Conservation (phyloP, 2,888 invertebrate species). For the Drosophila lacicola region DNA sequence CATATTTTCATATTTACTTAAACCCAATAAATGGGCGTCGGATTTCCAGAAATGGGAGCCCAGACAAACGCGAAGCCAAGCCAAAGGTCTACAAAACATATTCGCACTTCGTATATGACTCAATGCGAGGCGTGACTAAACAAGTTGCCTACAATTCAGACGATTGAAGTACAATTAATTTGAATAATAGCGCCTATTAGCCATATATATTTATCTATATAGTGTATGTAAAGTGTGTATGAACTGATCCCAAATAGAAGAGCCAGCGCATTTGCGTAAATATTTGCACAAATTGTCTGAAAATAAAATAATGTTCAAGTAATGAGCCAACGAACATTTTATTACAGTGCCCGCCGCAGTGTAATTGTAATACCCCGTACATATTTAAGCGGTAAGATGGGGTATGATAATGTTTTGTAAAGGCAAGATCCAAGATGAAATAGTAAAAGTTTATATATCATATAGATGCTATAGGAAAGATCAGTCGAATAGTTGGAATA, state of each 20-base stretch:
- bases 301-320: constrained; percentile 23
- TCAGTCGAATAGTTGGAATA: no score
- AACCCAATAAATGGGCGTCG: constrained; percentile 39
- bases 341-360: constrained; percentile 36
- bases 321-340: constrained; percentile 37
- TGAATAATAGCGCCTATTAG: constrained; percentile 23
- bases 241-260: no score
- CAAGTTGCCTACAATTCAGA: constrained; percentile 13
- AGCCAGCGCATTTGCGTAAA: constrained; percentile 44
- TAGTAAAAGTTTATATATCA: no score
- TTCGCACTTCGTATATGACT: constrained; percentile 41
- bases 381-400: neutral
- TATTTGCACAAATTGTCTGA: constrained; percentile 54
- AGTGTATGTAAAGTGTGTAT: neutral
- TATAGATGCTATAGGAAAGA: no score
- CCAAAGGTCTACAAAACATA: constrained; percentile 2
- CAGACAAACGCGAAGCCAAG: constrained; percentile 16
- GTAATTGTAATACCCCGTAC: constrained; percentile 14
- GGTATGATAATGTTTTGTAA: neutral
- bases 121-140: constrained; percentile 53
- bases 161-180: constrained; percentile 28
- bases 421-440: no score
- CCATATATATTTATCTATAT: neutral
- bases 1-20: constrained; percentile 27
- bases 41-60: constrained; percentile 24